A percentile compares a stretch with the other conserved stretches of the same genome.
Evolutionary conservation across 2,797 vertebrate genomes (phyloP).

Genomic region (Rhinoraja longicauda): DNA sequence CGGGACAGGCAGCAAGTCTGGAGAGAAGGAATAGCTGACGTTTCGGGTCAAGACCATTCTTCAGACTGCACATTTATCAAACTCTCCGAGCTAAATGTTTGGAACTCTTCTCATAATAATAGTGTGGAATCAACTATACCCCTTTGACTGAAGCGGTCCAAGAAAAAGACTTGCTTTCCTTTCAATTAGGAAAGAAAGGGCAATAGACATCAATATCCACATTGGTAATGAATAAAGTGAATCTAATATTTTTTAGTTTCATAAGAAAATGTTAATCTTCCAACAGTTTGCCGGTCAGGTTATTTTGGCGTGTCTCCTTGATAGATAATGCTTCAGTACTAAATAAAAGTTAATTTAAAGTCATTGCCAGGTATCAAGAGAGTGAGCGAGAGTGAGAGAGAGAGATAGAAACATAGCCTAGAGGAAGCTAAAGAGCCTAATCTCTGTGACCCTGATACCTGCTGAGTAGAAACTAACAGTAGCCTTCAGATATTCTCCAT

Average conservation of each 20-base stretch:
- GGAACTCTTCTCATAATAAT: neutral
- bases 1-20: too few relatives aligned
- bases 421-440: neutral
- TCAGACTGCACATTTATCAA: neutral
- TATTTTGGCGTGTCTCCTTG: neutral
- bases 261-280: neutral
- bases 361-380: neutral
- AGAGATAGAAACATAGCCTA: neutral
- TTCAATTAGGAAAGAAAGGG: neutral
- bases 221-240: neutral
- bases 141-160: neutral
- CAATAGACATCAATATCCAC: neutral
- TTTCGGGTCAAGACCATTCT: too few relatives aligned
- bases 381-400: neutral
- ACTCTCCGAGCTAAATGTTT: too few relatives aligned
- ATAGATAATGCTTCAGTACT: neutral
- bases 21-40: too few relatives aligned
- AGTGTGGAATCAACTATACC: neutral
- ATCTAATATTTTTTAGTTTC: neutral
- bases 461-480: neutral
- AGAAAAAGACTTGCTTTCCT: neutral
- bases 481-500: neutral
- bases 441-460: neutral
- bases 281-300: neutral
- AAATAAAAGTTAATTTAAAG: neutral